Evolutionary conservation across 2,797 vertebrate species (phyloP).

Genomic region (Lepidocolaptes lacrymiger): DNA sequence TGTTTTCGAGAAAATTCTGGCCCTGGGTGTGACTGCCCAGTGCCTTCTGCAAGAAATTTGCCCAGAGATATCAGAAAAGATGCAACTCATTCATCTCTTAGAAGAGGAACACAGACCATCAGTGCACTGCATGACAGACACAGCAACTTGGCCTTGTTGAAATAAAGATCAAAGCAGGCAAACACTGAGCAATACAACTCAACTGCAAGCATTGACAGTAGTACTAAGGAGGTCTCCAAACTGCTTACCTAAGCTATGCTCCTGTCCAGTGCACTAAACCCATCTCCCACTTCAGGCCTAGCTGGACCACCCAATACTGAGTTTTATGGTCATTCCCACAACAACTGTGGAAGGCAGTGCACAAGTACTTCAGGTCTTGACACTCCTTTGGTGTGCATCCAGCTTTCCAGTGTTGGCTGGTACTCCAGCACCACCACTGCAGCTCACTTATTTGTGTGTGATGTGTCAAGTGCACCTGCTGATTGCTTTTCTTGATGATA

Average conservation of each 20-base stretch:
- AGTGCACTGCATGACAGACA: not conserved
- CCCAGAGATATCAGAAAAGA: slow-evolving; percentile 33
- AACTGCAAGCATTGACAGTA: not conserved
- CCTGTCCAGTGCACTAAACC: not conserved
- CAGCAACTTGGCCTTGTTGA: not conserved
- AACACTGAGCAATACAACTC: not conserved
- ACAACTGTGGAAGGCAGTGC: not conserved
- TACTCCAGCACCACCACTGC: not conserved
- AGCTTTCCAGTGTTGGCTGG: not conserved
- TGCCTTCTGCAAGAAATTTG: slow-evolving; percentile 27
- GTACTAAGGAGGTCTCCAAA: not conserved
- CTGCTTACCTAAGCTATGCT: not conserved
- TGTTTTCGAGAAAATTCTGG: not conserved
- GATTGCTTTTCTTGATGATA: not conserved
- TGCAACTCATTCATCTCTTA: not conserved
- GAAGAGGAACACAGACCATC: not conserved
- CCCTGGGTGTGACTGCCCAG: not conserved
- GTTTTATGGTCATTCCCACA: not conserved
- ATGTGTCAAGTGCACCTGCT: not conserved
- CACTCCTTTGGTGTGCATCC: not conserved
- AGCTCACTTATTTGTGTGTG: not conserved
- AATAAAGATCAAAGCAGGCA: not conserved
- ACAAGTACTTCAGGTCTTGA: not conserved
- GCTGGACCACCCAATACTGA: not conserved
- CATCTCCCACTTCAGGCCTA: not conserved